Evolutionary conservation across 2,797 vertebrate species (phyloP).

Genomic region (Danio tinwini): DNA sequence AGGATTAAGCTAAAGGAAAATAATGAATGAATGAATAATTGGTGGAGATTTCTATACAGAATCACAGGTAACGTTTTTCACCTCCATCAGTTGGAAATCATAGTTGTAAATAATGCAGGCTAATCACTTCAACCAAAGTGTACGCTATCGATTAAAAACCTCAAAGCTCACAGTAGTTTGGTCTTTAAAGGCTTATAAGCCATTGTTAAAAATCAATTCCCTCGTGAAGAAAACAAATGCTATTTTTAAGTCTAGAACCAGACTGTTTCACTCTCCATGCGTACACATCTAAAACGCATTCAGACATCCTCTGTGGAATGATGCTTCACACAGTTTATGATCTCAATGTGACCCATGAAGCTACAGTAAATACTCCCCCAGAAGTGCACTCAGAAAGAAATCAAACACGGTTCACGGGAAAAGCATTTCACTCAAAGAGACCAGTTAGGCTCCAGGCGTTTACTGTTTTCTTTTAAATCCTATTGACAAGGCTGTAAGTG

Average conservation of each 20-base stretch:
- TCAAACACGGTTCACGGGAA: conserved; percentile 32
- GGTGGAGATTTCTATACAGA: too few relatives aligned
- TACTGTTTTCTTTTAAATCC: conserved; percentile 42
- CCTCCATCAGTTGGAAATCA: too few relatives aligned
- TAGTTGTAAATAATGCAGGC: background rate
- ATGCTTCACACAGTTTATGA: background rate
- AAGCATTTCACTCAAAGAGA: conserved; percentile 13
- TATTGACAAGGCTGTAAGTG: conserved; percentile 37
- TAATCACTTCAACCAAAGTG: background rate
- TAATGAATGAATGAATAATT: too few relatives aligned
- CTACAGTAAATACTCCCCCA: background rate
- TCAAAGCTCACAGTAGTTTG: background rate
- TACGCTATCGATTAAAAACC: background rate
- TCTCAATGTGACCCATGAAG: background rate
- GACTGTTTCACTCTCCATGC: background rate
- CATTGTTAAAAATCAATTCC: background rate
- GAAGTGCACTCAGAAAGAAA: conserved; percentile 10
- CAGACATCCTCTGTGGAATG: background rate
- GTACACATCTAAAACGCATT: background rate
- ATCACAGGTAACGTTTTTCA: too few relatives aligned
- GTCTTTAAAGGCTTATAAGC: background rate
- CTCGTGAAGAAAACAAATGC: background rate
- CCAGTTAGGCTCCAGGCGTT: conserved; percentile 38
- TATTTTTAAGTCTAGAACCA: background rate
- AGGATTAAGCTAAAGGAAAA: too few relatives aligned